Percentiles rank a stretch among this genome's conserved stretches.
Conservation (phyloP, 2,888 invertebrate species). For the Drosophila parthenogenetica region DNA sequence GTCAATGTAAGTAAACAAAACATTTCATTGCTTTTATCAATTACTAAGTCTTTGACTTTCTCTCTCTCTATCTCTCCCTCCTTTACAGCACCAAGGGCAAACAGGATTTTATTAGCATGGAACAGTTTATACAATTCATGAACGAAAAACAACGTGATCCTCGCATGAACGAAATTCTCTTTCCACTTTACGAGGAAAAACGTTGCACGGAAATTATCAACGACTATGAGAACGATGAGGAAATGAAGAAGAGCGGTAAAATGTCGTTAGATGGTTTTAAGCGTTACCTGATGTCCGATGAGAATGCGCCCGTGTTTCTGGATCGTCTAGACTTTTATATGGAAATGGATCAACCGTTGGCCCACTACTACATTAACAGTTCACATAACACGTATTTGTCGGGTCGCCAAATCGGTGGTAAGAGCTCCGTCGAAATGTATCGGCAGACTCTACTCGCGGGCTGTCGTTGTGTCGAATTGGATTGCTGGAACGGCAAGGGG, state of each 20-base stretch:
- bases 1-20: constrained; percentile 92
- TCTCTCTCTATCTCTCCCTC: not conserved
- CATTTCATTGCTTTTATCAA: too few species aligned
- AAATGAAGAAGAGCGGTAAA: constrained; percentile 85
- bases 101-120: constrained; percentile 93
- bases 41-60: not conserved
- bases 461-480: constrained; percentile 98
- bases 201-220: constrained; percentile 96
- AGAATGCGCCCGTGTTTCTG: constrained; percentile 99
- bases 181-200: constrained; percentile 98
- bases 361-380: constrained; percentile 99
- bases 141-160: constrained; percentile 99
- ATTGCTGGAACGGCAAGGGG: constrained; percentile 99
- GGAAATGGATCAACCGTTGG: constrained; percentile 99
- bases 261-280: constrained; percentile 98
- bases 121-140: constrained; percentile 95
- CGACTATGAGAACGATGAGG: constrained; percentile 95
- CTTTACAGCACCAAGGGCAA: constrained; percentile 93
- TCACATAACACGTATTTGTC: constrained; percentile 98
- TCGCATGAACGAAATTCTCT: constrained; percentile 98
- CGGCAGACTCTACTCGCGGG: constrained; percentile 98
- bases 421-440: constrained; percentile 99
- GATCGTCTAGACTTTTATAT: constrained; percentile 98
- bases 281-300: constrained; percentile 99
- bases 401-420: constrained; percentile 98